These are phyloP conservation scores for Ochropleura leucogaster DNA, from an alignment of 2,888 invertebrate species.

Conservation along the genomic window DNA sequence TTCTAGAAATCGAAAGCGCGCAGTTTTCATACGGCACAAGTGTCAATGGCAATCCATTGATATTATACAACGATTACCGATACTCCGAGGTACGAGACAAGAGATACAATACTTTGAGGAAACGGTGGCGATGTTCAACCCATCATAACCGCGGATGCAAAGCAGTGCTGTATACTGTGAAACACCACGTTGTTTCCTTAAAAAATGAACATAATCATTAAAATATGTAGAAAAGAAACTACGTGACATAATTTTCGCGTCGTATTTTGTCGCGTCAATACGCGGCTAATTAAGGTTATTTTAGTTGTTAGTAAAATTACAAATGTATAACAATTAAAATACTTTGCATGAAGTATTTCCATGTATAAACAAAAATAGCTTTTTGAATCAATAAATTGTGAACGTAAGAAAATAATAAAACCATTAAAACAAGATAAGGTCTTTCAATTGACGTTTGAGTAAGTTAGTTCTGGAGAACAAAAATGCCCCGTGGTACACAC, in stretches of 20 bases:
- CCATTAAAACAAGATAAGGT: too few relatives aligned
- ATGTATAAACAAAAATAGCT: too few relatives aligned
- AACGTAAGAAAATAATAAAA: too few relatives aligned
- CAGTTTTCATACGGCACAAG: slow-evolving; percentile 35
- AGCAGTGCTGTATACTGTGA: slow-evolving; percentile 44
- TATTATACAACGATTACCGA: slow-evolving; percentile 49
- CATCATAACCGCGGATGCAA: slow-evolving; percentile 57
- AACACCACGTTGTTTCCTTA: slow-evolving; percentile 36
- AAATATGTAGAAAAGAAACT: neutral
- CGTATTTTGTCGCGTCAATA: neutral
- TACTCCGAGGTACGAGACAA: slow-evolving; percentile 27
- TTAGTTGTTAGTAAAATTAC: too few relatives aligned
- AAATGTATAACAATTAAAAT: too few relatives aligned
- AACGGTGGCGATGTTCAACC: slow-evolving; percentile 56
- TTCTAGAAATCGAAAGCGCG: slow-evolving; percentile 19
- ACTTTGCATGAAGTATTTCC: too few relatives aligned
- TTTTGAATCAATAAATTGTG: too few relatives aligned
- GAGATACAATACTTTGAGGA: neutral
- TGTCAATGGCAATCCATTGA: slow-evolving; percentile 37
- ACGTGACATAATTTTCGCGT: neutral
- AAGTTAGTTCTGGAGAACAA: too few relatives aligned
- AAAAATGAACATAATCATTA: slow-evolving; percentile 65
- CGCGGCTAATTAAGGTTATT: neutral
- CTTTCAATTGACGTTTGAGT: too few relatives aligned
- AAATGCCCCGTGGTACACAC: too few relatives aligned